Base-by-base conservation (phyloP, 1,140 invertebrate genomes). In the Penaeus vannamei region DNA sequence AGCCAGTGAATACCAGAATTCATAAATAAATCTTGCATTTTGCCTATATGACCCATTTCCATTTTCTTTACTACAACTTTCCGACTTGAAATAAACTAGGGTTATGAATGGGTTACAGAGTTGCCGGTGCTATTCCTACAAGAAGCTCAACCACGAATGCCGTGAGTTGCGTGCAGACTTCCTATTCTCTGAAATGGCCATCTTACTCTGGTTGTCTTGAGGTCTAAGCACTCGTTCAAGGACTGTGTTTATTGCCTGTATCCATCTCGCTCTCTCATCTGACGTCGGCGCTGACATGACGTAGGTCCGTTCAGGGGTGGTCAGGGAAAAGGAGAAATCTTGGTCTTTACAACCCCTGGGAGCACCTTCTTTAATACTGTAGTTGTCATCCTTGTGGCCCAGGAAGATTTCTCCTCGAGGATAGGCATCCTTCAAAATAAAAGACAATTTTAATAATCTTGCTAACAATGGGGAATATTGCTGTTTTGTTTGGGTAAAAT, bases 351-450 rank as follows among this genome's bases (percentile, higher is more conserved):
- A 95, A 32, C 96, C 96, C 32, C 94, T 93, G 23, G 96, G 95
- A 42, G 91, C 95, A 94, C 93, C 94, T 87, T 89, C 95, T 94
- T 36, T 93, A 0, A 97, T 94, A 79, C 94, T 94, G 92, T 96
- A 98, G 4, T 96, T 96, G 91, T 96, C 96, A 84, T 95, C 94
- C 92, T 94, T 94, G 91, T 97, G 95, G 19, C 97, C 96, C 90
- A 98, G 93, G 93, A 97, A 98, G 89, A 98, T 96, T 94, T 98
- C 97, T 86, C 97, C 97, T 94, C 97, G 98, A 0, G 97, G 96
- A 93, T 96, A 96, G 1, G 97, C 96, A 92, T 97, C 96, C 94
- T 95, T 92, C 53, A 53, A 53, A 53, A 53, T 8, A 53, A 53
- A 53, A 53, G 17, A 12, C 53, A 53, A 14, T 53, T 53, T 53